phyloP scores from a whole-genome alignment of 2,113 vertebrate genomes.

The Alexandromys fortis region DNA sequence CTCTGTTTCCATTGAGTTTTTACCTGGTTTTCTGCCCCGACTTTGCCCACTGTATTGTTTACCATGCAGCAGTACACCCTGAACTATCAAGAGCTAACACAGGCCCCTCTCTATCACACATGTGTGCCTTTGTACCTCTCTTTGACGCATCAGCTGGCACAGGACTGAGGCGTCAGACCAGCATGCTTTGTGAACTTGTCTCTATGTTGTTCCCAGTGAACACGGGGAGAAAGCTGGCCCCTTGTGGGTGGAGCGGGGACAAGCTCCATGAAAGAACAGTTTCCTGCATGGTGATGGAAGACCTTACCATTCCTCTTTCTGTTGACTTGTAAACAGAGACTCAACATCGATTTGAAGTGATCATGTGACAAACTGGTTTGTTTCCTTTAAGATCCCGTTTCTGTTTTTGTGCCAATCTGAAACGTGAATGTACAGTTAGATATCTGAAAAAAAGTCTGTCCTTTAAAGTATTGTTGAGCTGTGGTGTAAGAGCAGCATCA shows the following conservation, averaged over 20 bases:
- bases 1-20: not conserved
- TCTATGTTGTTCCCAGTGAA: not conserved
- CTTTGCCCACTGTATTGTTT: not conserved
- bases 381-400: slow-evolving; percentile 24
- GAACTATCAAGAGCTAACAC: not conserved
- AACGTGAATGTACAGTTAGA: not conserved
- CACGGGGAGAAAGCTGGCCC: not conserved
- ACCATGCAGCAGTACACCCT: not conserved
- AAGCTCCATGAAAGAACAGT: not conserved
- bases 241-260: not conserved
- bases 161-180: not conserved
- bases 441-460: not conserved
- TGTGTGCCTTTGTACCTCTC: not conserved
- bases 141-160: not conserved
- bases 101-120: not conserved
- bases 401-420: not conserved
- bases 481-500: not conserved
- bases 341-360: slow-evolving; percentile 30
- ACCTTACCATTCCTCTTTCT: not conserved
- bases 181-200: not conserved
- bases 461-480: not conserved
- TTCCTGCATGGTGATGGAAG: not conserved
- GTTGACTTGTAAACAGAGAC: not conserved
- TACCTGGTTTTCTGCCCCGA: not conserved
- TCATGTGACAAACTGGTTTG: not conserved